Evolutionary conservation across 1,140 invertebrate species (phyloP).

Genomic region (Andricus grossulariae): DNA sequence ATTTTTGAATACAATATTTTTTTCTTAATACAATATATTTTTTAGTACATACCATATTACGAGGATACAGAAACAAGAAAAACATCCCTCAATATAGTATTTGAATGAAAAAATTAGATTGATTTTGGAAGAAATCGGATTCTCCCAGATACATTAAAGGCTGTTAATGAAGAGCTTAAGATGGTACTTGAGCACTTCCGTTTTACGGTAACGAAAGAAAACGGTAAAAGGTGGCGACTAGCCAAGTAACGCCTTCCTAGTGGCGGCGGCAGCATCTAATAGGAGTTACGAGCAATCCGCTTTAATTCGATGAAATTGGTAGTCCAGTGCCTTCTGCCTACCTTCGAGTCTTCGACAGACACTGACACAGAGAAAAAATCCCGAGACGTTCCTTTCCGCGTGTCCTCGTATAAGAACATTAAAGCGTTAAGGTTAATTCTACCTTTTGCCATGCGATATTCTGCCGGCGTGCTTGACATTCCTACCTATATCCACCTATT

Average conservation of each 20-base stretch:
- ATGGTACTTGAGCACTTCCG: slow-evolving; percentile 27
- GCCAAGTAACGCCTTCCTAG: slow-evolving; percentile 33
- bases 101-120: too few relatives aligned
- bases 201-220: slow-evolving; percentile 31
- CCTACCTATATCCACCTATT: slow-evolving; percentile 64
- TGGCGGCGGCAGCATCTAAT: slow-evolving; percentile 44
- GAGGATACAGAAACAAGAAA: too few relatives aligned
- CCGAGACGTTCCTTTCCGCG: slow-evolving; percentile 44
- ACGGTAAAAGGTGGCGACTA: slow-evolving; percentile 37
- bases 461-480: slow-evolving; percentile 59
- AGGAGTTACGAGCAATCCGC: slow-evolving; percentile 53
- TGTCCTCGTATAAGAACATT: slow-evolving; percentile 57
- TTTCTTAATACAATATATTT: too few relatives aligned
- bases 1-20: too few relatives aligned
- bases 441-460: slow-evolving; percentile 53
- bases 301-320: slow-evolving; percentile 61
- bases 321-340: slow-evolving; percentile 32
- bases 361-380: slow-evolving; percentile 22
- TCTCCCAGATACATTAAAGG: neutral
- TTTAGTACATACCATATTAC: too few relatives aligned
- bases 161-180: slow-evolving; percentile 24
- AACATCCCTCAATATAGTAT: too few relatives aligned
- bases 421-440: slow-evolving; percentile 57
- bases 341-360: neutral
- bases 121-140: neutral